Conservation (phyloP, 2,888 invertebrate species). For the Mythimna pallens region DNA sequence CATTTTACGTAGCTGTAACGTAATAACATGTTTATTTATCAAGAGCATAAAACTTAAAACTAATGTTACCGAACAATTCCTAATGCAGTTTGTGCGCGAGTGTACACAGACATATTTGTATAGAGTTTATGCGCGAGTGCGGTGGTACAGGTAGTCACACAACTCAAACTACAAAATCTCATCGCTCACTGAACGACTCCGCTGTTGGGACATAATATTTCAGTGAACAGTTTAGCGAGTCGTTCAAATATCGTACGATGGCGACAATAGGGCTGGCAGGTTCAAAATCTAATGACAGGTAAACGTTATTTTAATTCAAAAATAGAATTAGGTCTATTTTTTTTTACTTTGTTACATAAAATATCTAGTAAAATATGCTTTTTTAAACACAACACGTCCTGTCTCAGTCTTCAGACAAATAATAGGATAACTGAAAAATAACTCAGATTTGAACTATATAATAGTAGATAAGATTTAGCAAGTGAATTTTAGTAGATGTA, state of each 20-base stretch:
- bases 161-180: conserved; percentile 56
- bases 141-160: conserved; percentile 44
- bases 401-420: background rate
- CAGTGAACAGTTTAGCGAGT: conserved; percentile 43
- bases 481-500: no score
- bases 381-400: background rate
- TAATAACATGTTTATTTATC: conserved; percentile 42
- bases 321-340: background rate
- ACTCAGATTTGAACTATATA: no score
- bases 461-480: no score
- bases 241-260: conserved; percentile 32
- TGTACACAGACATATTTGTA: conserved; percentile 52
- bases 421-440: no score
- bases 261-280: conserved; percentile 40
- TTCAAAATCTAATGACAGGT: background rate
- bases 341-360: background rate
- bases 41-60: conserved; percentile 47
- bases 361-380: no score
- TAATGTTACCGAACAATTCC: conserved; percentile 45
- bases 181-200: conserved; percentile 43
- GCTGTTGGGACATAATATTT: conserved; percentile 44
- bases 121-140: conserved; percentile 47
- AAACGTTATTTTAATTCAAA: background rate
- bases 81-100: conserved; percentile 57
- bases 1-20: background rate